Evolutionary conservation across 2,888 invertebrate species (phyloP).

Genomic region (Neocrepidodera transversa): DNA sequence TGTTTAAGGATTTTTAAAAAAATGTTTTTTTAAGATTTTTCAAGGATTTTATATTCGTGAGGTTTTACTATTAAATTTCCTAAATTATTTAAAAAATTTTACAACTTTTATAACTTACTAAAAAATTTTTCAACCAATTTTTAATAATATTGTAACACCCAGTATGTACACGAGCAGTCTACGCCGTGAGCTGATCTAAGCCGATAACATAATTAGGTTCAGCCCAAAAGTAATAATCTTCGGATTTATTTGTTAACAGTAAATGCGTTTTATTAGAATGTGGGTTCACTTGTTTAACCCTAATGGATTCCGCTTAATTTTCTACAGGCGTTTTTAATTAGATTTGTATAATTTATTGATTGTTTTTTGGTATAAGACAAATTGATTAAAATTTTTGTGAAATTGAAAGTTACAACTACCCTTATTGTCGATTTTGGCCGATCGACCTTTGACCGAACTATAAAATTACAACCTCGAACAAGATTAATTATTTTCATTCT

Average conservation of each 20-base stretch:
- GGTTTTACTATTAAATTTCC: no score
- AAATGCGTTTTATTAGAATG: conserved; percentile 21
- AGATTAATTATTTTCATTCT: conserved; percentile 45
- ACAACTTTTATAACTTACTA: neutral
- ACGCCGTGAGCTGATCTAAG: no score
- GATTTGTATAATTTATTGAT: conserved; percentile 20
- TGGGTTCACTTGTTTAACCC: conserved; percentile 20
- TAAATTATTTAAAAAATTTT: no score
- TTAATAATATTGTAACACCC: no score
- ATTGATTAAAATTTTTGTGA: no score
- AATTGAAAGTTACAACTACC: neutral
- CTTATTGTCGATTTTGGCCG: neutral
- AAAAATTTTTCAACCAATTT: neutral
- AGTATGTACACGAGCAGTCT: no score
- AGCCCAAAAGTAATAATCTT: conserved; percentile 28
- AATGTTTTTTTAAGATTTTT: no score
- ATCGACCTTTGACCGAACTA: conserved; percentile 23
- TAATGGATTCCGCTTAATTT: conserved; percentile 20
- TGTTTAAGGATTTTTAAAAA: no score
- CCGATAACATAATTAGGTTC: conserved; percentile 26
- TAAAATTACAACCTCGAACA: conserved; percentile 27
- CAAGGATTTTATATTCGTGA: no score
- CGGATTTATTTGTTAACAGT: conserved; percentile 27
- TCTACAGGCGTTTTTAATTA: conserved; percentile 17
- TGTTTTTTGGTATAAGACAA: neutral